These are phyloP conservation scores for Palythoa caribaeorum DNA, from an alignment of 92 coral and sea anemone species.

Conservation along the genomic window DNA sequence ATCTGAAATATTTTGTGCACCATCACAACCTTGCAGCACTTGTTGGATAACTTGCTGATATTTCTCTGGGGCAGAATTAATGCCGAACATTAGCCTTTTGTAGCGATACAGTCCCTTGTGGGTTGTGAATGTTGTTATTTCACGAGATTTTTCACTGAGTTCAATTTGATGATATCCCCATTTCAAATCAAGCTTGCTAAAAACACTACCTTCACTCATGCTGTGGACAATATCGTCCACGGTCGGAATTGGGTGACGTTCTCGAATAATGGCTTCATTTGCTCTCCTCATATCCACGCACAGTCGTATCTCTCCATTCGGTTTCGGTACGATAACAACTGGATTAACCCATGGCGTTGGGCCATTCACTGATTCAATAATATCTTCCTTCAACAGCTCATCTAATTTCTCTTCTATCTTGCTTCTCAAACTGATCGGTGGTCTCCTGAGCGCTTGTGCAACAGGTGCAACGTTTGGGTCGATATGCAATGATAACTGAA, in stretches of 20 bases:
- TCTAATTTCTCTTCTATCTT: slow-evolving; percentile 37
- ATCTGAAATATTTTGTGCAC: too few relatives aligned
- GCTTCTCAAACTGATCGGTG: slow-evolving; percentile 38
- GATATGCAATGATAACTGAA: slow-evolving; percentile 34
- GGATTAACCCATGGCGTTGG: slow-evolving; percentile 54
- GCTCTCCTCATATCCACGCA: neutral
- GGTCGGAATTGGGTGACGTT: neutral
- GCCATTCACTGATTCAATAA: slow-evolving; percentile 41
- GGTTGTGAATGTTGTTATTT: neutral
- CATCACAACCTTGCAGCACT: neutral
- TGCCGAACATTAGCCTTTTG: neutral
- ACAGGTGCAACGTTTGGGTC: slow-evolving; percentile 35
- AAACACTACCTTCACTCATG: neutral
- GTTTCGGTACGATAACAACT: slow-evolving; percentile 55
- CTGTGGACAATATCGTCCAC: neutral
- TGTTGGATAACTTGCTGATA: neutral
- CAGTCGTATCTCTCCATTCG: slow-evolving; percentile 33
- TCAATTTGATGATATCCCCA: neutral
- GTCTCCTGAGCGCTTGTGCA: slow-evolving; percentile 35
- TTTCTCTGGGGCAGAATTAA: neutral
- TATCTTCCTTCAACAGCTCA: slow-evolving; percentile 25
- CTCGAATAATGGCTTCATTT: slow-evolving; percentile 26
- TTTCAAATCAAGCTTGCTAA: neutral
- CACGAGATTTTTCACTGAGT: neutral
- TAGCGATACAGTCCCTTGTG: neutral